Evolutionary conservation across 2,797 vertebrate genomes (phyloP), one percentile per base, ranked within the genome.

Genomic region (Luscinia megarhynchos): DNA sequence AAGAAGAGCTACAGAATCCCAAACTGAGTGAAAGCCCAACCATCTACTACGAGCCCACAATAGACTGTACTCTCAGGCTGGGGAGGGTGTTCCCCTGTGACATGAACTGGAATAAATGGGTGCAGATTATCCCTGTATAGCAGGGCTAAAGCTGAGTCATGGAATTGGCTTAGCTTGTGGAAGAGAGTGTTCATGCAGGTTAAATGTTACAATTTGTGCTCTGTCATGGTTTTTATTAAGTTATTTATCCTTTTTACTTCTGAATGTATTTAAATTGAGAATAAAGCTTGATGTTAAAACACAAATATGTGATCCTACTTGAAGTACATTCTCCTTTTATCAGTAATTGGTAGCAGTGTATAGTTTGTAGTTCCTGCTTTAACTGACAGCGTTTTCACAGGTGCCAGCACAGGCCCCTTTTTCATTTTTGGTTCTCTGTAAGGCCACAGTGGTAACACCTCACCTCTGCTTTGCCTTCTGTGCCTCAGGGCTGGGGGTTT

Each of bases 21-120:
- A 94, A 94, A 61, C 76, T 87, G 6, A 75, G 91, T 0, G 97
- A 98, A 15, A 84, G 86, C 3, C 94, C 95, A 8, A 36, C 57
- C 0, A 95, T 96, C 3, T 99, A 98, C 92, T 99, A 99, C 0
- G 99, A 99, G 96, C 98, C 99, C 58, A 98, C 98, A 0, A 91
- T 99, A 92, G 98, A 99, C 98, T 99, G 99, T 82, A 97, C 98
- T 48, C 95, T 99, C 69, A 98, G 97, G 51, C 98, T 99, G 83
- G 97, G 98, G 34, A 97, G 97, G 24, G 97, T 99, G 64, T 98
- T 99, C 57, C 99, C 99, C 36, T 97, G 97, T 0, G 98, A 99
- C 73, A 96, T 97, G 62, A 98, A 98, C 74, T 99, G 99, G 99
- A 99, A 99, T 96, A 98, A 98, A 58, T 98, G 97, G 97, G 78